Evolutionary conservation across 2,888 invertebrate genomes (phyloP), one percentile per base, ranked within the genome.

Genomic region (Callimorpha dominula): DNA sequence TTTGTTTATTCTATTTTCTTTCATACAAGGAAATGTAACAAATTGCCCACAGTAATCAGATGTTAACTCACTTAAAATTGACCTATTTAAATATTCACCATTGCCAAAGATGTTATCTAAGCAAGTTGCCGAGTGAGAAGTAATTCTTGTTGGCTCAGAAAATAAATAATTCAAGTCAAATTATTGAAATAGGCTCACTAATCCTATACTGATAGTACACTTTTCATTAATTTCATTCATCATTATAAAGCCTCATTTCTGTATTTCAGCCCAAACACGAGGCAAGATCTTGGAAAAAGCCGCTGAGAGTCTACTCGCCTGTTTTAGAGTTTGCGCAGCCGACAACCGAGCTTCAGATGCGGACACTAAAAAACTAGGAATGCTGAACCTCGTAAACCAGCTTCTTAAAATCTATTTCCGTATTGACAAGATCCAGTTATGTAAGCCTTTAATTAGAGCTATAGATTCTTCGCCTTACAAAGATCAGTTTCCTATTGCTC

Each of bases 351-450:
- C 99, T 9, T 97, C 98, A 0, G 98, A 99, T 83, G 97, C 97
- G 73, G 98, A 98, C 78, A 99, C 99, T 0, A 99, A 99, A 93
- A 97, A 99, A 86, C 97, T 99, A 94, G 99, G 99, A 73, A 99
- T 99, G 99, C 94, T 99, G 83, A 98, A 98, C 86, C 96, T 99
- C 77, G 99, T 99, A 0, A 99, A 99, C 95, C 99, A 99, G 91
- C 96, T 99, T 8, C 98, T 99, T 83, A 99, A 99, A 95, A 96
- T 97, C 0, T 99, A 99, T 91, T 99, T 99, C 88, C 97, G 98
- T 85, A 99, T 99, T 83, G 98, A 98, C 89, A 98, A 98, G 88
- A 92, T 98, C 31, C 98, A 98, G 94, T 93, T 98, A 69, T 98
- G 98, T 91, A 99, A 98, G 92, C 99, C 99, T 0, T 95, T 99